Evolutionary conservation across 1,140 invertebrate species (phyloP), one percentile per base, ranked within the genome.

Genomic region (Drosophila yakuba): DNA sequence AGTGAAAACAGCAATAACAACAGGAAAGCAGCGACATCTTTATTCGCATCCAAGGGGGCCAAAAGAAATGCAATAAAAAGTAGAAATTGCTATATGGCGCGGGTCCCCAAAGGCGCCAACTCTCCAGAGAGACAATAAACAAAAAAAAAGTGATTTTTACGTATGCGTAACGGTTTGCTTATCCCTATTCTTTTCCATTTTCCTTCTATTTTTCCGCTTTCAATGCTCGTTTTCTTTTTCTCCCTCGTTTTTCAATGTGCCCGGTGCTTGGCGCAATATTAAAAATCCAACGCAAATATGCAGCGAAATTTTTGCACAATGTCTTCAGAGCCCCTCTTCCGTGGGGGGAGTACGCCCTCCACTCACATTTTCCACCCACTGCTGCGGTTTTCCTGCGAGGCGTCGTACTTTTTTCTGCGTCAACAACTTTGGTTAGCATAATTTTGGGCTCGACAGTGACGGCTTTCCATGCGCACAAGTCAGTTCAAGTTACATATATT

Each of bases 251-350:
- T 35, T 25, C 56, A 59, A 20, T 67, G 67, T 79, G 48, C 76
- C 43, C 54, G 17, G 43, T 69, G 78, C 71, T 82, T 83, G 83
- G 75, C 67, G 80, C 75, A 83, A 88, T 88, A 88, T 88, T 88
- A 88, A 88, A 88, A 88, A 88, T 89, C 84, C 84, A 73, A 74
- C 67, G 84, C 76, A 88, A 89, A 89, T 89, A 88, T 83, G 80
- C 80, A 80, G 80, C 80, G 60, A 77, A 62, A 72, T 88, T 79
- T 76, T 63, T 58, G 72, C 73, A 75, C 72, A 75, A 75, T 75
- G 73, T 75, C 74, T 78, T 77, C 61, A 35, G 32, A 17, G 55
- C 17, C 35, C 32, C 59, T 28, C 52, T 41, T 44, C n/a, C 35
- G 17, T 17, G 17, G 17, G 17, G 17, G 17, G 17, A 17, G 4